Evolutionary conservation across 2,113 vertebrate species (phyloP).

Genomic region (Noturus placidus): DNA sequence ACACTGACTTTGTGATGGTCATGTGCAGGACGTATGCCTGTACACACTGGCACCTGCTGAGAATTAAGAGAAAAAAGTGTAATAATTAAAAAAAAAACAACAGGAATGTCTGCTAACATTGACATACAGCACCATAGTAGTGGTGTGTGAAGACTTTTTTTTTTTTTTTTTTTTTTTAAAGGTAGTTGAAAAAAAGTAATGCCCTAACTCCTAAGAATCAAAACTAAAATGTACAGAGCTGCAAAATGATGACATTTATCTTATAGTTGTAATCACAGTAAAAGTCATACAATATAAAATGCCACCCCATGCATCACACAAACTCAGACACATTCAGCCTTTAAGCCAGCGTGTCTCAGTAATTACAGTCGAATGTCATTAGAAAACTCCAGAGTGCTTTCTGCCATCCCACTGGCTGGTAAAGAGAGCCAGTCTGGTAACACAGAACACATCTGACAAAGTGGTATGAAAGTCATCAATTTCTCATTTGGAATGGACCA

Average conservation of each 20-base stretch:
- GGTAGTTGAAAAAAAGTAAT: neutral
- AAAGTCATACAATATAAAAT: neutral
- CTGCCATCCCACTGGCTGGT: slow-evolving; percentile 53
- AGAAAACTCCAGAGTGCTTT: slow-evolving; percentile 69
- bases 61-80: slow-evolving; percentile 34
- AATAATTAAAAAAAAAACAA: neutral
- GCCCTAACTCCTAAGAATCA: neutral
- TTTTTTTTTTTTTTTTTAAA: neutral
- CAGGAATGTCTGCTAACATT: neutral
- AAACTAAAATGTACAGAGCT: neutral
- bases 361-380: slow-evolving; percentile 74
- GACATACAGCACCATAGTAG: neutral
- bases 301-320: neutral
- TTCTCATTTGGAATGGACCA: neutral
- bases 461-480: neutral
- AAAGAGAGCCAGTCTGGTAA: slow-evolving; percentile 29
- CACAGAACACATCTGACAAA: slow-evolving; percentile 21
- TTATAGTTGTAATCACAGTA: neutral
- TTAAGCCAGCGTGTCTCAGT: slow-evolving; percentile 65
- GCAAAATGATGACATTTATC: neutral
- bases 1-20: slow-evolving; percentile 49
- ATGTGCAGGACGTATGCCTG: slow-evolving; percentile 64
- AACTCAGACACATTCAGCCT: neutral
- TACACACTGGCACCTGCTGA: slow-evolving; percentile 56
- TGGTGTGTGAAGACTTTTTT: neutral